Evolutionary conservation across 2,797 vertebrate genomes (phyloP).

Genomic region (Tachyglossus aculeatus): DNA sequence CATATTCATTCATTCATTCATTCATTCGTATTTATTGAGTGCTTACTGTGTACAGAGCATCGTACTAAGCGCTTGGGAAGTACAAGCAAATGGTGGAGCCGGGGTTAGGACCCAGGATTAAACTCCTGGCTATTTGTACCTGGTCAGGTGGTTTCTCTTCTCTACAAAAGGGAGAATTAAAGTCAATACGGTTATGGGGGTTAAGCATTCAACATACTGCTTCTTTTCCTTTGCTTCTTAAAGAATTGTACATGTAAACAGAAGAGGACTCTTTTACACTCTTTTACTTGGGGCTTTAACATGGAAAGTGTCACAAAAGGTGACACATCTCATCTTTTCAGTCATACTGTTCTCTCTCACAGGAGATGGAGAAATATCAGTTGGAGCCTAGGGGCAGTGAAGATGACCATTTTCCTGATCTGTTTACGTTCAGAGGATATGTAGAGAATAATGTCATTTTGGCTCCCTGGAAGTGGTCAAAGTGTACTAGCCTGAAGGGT

Average conservation of each 20-base stretch:
- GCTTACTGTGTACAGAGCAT: no score
- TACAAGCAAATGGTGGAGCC: no score
- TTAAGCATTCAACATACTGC: no score
- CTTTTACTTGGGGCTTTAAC: conserved; percentile 11
- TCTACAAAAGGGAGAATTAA: no score
- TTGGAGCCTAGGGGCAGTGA: background rate
- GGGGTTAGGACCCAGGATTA: no score
- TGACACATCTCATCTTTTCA: background rate
- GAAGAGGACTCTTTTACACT: conserved; percentile 1
- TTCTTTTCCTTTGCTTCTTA: no score
- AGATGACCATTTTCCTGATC: background rate
- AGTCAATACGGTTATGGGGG: no score
- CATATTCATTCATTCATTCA: no score
- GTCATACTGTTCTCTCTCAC: background rate
- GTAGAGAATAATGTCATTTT: background rate
- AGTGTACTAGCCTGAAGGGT: background rate
- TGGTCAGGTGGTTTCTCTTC: no score
- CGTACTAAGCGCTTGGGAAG: no score
- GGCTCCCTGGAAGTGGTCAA: background rate
- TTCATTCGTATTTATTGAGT: no score
- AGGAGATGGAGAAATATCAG: conserved; percentile 10
- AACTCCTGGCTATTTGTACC: no score
- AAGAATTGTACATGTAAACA: background rate
- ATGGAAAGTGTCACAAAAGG: conserved; percentile 9
- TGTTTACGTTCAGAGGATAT: conserved; percentile 16